Evolutionary conservation across 2,888 invertebrate species (phyloP).

Genomic region (Crioceris asparagi): DNA sequence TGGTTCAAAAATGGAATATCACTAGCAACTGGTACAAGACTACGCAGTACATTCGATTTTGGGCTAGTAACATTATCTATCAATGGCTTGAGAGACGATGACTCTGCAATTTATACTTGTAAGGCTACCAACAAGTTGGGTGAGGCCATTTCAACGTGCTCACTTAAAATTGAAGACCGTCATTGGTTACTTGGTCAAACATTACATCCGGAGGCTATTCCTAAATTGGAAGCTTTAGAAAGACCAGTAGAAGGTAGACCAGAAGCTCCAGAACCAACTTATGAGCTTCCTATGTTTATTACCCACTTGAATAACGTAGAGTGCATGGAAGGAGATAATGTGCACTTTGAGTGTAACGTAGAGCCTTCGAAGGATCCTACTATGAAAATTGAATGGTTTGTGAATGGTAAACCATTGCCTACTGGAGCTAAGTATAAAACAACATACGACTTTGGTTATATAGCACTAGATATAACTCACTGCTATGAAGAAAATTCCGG

Average conservation of each 20-base stretch:
- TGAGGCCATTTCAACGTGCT: constrained; percentile 87
- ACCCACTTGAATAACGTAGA: constrained; percentile 85
- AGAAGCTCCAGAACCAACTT: constrained; percentile 65
- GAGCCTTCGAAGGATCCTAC: constrained; percentile 88
- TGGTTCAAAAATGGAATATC: constrained; percentile 90
- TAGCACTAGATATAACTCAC: constrained; percentile 79
- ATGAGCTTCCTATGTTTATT: constrained; percentile 80
- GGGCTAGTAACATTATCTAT: constrained; percentile 89
- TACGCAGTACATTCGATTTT: constrained; percentile 93
- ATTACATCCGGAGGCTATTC: constrained; percentile 79
- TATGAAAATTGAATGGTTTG: constrained; percentile 88
- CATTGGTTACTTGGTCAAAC: constrained; percentile 83
- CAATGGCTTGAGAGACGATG: constrained; percentile 75
- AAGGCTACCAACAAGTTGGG: constrained; percentile 88
- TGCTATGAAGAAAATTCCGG: constrained; percentile 89
- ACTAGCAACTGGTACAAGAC: constrained; percentile 75
- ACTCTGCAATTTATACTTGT: constrained; percentile 92
- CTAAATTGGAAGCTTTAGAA: constrained; percentile 77
- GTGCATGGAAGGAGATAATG: constrained; percentile 77
- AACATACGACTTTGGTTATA: constrained; percentile 92
- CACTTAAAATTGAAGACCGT: constrained; percentile 77
- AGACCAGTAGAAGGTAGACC: constrained; percentile 57
- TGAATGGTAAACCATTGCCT: constrained; percentile 82
- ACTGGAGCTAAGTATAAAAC: constrained; percentile 84
- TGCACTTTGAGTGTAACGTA: constrained; percentile 84